Evolutionary conservation across 2,797 vertebrate genomes (phyloP).

Genomic region (Gobio occitaniae): DNA sequence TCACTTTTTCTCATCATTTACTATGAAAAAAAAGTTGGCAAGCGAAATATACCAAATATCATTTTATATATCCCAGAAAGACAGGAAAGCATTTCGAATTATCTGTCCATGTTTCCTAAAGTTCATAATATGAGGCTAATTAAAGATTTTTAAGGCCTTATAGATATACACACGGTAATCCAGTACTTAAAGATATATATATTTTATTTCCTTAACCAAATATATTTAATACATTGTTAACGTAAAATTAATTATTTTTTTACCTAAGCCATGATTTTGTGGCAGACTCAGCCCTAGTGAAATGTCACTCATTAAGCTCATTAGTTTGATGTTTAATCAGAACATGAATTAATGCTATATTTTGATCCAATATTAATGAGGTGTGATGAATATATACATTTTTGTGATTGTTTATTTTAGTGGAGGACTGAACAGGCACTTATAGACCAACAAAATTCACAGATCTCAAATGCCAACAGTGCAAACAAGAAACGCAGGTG

Average conservation of each 20-base stretch:
- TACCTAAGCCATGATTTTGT: neutral
- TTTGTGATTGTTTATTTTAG: slow-evolving; percentile 65
- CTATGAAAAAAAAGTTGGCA: neutral
- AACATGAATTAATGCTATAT: neutral
- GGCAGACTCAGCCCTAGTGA: neutral
- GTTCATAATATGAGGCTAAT: neutral
- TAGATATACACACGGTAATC: neutral
- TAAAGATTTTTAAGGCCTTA: neutral
- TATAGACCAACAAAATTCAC: slow-evolving; percentile 75
- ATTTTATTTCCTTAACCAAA: neutral
- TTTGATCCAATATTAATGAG: neutral
- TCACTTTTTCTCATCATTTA: neutral
- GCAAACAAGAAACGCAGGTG: slow-evolving; percentile 83
- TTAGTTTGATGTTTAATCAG: neutral
- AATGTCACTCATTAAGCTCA: neutral
- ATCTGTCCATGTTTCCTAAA: neutral
- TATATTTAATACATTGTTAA: neutral
- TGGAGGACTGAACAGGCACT: slow-evolving; percentile 85
- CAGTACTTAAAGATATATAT: too few relatives aligned
- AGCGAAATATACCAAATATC: neutral
- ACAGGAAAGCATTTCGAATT: neutral
- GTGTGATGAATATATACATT: neutral
- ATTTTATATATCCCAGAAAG: neutral
- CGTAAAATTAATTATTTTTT: neutral
- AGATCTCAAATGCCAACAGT: slow-evolving; percentile 69